These are phyloP conservation scores for Grammomys dolichurus DNA, from an alignment of 2,113 vertebrate genomes.

Conservation along the genomic window DNA sequence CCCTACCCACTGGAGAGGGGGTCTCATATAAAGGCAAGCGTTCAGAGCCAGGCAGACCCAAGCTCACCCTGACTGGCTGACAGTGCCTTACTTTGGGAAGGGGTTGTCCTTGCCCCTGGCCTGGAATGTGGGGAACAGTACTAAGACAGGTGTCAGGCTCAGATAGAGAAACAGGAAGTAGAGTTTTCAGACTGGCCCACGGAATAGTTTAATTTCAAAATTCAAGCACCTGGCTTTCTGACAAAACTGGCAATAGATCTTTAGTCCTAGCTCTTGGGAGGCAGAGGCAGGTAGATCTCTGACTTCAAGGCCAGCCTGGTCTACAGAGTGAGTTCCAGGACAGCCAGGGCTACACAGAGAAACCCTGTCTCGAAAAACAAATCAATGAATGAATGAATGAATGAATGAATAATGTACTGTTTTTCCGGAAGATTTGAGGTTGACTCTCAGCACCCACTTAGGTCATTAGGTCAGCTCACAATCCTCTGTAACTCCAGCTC, in stretches of 20 bases:
- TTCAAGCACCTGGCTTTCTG: background rate
- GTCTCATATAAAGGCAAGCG: background rate
- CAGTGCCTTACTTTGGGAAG: background rate
- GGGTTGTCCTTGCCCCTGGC: background rate
- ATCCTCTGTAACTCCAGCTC: background rate
- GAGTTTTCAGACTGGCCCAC: background rate
- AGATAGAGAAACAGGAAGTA: background rate
- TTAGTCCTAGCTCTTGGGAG: too few species aligned
- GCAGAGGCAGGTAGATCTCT: too few species aligned
- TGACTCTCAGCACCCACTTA: background rate
- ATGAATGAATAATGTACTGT: background rate
- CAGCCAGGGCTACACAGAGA: too few species aligned
- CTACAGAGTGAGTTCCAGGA: too few species aligned
- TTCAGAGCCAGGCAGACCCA: background rate
- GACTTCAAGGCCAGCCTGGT: too few species aligned
- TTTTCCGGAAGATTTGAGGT: background rate
- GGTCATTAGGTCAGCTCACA: background rate
- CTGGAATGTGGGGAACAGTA: background rate
- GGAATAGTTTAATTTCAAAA: slow-evolving; percentile 28
- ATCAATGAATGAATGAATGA: background rate
- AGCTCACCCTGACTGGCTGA: background rate
- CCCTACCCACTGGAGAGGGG: background rate
- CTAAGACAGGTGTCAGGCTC: background rate
- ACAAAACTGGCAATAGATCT: background rate
- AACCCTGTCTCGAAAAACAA: too few species aligned